These are phyloP conservation scores for Automeris io DNA, from an alignment of 2,888 invertebrate species.

Conservation along the genomic window DNA sequence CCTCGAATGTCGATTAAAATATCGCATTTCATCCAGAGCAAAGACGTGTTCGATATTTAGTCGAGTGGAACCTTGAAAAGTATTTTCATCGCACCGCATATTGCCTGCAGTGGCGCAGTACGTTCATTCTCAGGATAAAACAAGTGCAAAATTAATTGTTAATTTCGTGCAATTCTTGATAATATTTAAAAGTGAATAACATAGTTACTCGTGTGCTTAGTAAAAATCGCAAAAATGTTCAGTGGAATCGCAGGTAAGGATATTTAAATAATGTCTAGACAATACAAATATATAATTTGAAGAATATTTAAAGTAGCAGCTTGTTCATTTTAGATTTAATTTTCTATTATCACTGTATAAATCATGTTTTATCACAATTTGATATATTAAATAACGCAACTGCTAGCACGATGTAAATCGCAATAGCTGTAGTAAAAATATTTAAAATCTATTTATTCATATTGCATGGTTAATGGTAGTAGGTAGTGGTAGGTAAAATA, in stretches of 20 bases:
- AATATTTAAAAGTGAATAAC: conserved; percentile 11
- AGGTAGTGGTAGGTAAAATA: too few relatives aligned
- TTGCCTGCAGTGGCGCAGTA: conserved; percentile 31
- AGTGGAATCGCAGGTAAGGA: conserved; percentile 68
- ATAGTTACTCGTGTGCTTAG: conserved; percentile 14
- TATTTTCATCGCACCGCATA: conserved; percentile 40
- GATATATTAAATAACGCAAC: too few relatives aligned
- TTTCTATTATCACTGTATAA: too few relatives aligned
- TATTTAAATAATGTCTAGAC: too few relatives aligned
- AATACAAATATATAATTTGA: not conserved
- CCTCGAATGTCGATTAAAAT: conserved; percentile 62
- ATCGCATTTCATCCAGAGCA: conserved; percentile 36
- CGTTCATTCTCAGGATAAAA: conserved; percentile 11
- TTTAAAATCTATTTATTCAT: too few relatives aligned
- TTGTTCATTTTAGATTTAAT: not conserved
- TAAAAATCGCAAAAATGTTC: conserved; percentile 53
- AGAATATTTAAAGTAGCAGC: too few relatives aligned
- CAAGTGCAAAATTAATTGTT: conserved; percentile 13
- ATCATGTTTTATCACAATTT: too few relatives aligned
- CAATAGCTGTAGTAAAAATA: too few relatives aligned
- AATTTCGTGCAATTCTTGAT: conserved; percentile 19
- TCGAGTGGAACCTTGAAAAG: conserved; percentile 40
- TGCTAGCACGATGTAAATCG: too few relatives aligned
- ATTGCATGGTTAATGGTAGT: too few relatives aligned
- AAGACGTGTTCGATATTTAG: conserved; percentile 30